Evolutionary conservation across 2,797 vertebrate genomes (phyloP).

Genomic region (Schizothorax lantsangensis): DNA sequence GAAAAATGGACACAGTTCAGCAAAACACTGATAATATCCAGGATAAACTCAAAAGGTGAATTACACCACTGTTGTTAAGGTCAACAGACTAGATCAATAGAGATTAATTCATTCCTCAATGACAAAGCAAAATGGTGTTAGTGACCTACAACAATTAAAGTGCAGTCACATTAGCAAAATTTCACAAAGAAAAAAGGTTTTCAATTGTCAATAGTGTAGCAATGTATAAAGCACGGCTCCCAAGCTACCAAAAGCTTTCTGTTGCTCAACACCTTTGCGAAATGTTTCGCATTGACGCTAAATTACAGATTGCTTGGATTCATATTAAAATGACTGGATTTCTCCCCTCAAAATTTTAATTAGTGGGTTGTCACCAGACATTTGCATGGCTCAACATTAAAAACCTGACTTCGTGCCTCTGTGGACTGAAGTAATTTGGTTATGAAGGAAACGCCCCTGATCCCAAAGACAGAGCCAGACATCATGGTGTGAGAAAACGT

Average conservation of each 20-base stretch:
- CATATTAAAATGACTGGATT: neutral
- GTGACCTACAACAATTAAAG: neutral
- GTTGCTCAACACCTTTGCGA: neutral
- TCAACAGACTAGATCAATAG: neutral
- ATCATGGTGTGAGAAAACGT: neutral
- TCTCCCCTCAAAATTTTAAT: neutral
- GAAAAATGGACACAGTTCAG: neutral
- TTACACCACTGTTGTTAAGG: neutral
- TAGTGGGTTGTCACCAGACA: conserved; percentile 1
- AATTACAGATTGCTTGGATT: neutral
- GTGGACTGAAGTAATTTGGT: conserved; percentile 15
- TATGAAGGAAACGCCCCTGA: conserved; percentile 52
- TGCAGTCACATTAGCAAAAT: neutral
- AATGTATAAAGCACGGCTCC: neutral
- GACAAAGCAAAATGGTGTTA: conserved; percentile 6
- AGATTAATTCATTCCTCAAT: neutral
- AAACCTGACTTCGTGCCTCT: neutral
- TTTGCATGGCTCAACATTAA: neutral
- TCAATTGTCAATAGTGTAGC: neutral
- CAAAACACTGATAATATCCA: neutral
- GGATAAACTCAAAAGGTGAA: neutral
- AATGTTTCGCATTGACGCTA: too few species aligned
- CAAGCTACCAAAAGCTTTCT: neutral
- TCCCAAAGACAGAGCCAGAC: conserved; percentile 43
- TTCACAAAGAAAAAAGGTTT: neutral